Percentiles rank a stretch among this genome's conserved stretches.
Conservation (phyloP, 2,888 invertebrate species). For the Parapristionchus giblindavisi region DNA sequence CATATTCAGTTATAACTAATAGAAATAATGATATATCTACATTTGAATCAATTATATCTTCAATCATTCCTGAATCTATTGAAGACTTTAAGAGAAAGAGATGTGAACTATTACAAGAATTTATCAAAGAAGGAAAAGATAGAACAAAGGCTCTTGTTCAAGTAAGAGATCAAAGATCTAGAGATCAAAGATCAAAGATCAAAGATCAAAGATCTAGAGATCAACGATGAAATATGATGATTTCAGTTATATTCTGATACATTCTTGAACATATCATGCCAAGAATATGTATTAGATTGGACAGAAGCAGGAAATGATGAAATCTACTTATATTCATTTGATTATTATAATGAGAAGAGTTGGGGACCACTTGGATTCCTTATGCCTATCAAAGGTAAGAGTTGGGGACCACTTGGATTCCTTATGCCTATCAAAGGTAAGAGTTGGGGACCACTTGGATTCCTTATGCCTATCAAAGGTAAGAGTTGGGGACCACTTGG, state of each 20-base stretch:
- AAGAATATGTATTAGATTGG: conserved; percentile 11
- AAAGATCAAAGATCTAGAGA: too few relatives aligned
- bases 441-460: too few relatives aligned
- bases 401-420: too few relatives aligned
- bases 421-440: too few relatives aligned
- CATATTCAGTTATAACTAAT: neutral
- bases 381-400: neutral
- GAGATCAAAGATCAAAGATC: neutral
- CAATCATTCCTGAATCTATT: neutral
- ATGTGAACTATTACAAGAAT: conserved; percentile 9
- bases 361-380: neutral
- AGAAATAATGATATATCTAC: neutral
- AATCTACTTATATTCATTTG: neutral
- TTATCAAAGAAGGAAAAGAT: conserved; percentile 4
- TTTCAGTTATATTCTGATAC: conserved; percentile 17
- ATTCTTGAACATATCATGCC: conserved; percentile 18
- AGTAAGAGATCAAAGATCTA: neutral
- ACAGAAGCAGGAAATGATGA: neutral
- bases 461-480: too few relatives aligned
- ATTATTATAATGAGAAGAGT: conserved; percentile 7
- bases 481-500: too few relatives aligned
- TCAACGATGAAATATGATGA: neutral
- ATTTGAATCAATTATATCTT: neutral
- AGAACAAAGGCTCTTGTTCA: neutral
- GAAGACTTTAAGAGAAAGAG: conserved; percentile 3